A percentile compares a stretch with the other conserved stretches of the same genome.
phyloP scores from a whole-genome alignment of 2,888 invertebrate species.

The Parthenolecanium corni region DNA sequence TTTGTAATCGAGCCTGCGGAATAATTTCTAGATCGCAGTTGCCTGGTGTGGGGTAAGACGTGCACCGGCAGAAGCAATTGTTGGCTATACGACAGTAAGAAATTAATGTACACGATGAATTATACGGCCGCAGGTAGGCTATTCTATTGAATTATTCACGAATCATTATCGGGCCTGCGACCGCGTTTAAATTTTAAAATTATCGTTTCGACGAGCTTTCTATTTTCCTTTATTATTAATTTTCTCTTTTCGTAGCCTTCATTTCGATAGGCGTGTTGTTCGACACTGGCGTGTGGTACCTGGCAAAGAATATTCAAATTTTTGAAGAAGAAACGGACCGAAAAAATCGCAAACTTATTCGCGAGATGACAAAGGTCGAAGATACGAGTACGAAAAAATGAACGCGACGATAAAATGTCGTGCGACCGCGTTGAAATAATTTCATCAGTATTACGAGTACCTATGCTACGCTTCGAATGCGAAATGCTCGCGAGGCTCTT shows the following conservation, averaged over 20 bases:
- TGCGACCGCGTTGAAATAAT: no score
- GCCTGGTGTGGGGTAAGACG: conserved; percentile 53
- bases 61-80: conserved; percentile 53
- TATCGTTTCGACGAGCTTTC: background rate
- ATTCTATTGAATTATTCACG: no score
- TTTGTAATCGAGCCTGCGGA: conserved; percentile 2
- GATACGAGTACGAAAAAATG: no score
- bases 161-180: conserved; percentile 1
- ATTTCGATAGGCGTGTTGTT: conserved; percentile 48
- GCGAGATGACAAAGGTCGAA: no score
- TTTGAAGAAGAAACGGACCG: conserved; percentile 41
- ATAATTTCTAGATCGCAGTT: conserved; percentile 45
- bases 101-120: conserved; percentile 48
- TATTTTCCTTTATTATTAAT: background rate
- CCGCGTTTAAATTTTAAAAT: conserved; percentile 20
- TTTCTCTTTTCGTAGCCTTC: conserved; percentile 41
- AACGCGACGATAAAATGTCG: no score
- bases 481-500: no score
- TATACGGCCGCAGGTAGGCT: conserved; percentile 45
- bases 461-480: no score
- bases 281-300: conserved; percentile 49
- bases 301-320: conserved; percentile 48
- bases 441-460: no score
- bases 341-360: background rate
- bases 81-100: conserved; percentile 51